A percentile compares a stretch with the other conserved stretches of the same genome.
Evolutionary conservation across 1,140 invertebrate species (phyloP).

Genomic region (Anastrepha ludens): DNA sequence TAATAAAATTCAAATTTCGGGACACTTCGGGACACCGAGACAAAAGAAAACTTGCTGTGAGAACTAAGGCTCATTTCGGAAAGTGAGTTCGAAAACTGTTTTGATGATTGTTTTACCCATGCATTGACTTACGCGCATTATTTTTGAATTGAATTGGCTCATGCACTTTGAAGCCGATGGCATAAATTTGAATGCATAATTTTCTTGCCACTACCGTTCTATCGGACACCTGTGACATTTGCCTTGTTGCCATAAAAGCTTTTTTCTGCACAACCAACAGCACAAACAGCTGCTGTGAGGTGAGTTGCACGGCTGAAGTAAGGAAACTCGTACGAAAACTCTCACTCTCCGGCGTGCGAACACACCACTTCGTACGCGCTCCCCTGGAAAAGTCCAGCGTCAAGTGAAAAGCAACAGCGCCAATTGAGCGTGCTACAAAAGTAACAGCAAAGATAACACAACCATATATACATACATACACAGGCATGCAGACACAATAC

Average conservation of each 20-base stretch:
- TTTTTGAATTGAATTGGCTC: too few relatives aligned
- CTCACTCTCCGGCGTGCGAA: not conserved
- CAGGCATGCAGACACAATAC: not conserved
- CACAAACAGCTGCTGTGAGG: conserved; percentile 13
- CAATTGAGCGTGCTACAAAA: not conserved
- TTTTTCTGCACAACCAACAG: not conserved
- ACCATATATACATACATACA: not conserved
- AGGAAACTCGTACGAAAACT: not conserved
- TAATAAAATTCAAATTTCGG: too few relatives aligned
- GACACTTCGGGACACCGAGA: too few relatives aligned
- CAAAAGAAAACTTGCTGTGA: too few relatives aligned
- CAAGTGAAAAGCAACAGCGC: conserved; percentile 50
- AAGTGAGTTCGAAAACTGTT: too few relatives aligned
- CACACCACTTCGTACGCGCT: not conserved
- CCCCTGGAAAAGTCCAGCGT: conserved; percentile 49
- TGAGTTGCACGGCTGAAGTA: not conserved
- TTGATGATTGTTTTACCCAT: too few relatives aligned
- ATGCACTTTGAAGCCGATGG: too few relatives aligned
- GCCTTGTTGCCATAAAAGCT: not conserved
- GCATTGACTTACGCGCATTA: too few relatives aligned
- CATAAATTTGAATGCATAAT: not conserved
- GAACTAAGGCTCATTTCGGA: too few relatives aligned
- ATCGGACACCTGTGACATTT: conserved; percentile 44
- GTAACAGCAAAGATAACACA: not conserved
- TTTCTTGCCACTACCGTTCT: not conserved